These are phyloP conservation scores for Tonatia bakeri DNA, from an alignment of 2,113 vertebrate genomes.

Conservation along the genomic window DNA sequence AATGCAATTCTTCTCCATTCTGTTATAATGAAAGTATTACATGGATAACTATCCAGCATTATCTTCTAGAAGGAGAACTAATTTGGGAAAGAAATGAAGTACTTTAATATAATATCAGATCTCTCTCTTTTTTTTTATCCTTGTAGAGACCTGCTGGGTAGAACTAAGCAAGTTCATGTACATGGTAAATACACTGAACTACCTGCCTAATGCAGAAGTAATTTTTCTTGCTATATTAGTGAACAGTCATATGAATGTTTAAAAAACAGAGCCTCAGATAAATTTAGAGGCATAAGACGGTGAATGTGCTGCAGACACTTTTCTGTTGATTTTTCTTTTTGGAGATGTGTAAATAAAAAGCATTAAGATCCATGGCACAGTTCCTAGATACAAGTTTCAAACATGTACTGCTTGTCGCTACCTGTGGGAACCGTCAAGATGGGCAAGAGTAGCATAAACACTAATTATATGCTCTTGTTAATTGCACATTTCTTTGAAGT, in stretches of 20 bases:
- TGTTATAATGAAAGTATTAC: slow-evolving; percentile 82
- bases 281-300: not conserved
- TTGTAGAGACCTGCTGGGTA: slow-evolving; percentile 45
- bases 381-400: not conserved
- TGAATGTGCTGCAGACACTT: slow-evolving; percentile 31
- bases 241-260: slow-evolving; percentile 53
- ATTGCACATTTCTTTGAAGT: slow-evolving; percentile 72
- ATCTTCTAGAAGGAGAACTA: slow-evolving; percentile 77
- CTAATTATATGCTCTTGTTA: slow-evolving; percentile 57
- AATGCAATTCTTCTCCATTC: slow-evolving; percentile 79
- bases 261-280: slow-evolving; percentile 46
- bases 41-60: slow-evolving; percentile 76
- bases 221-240: slow-evolving; percentile 67
- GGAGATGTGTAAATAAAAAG: not conserved
- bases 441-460: slow-evolving; percentile 47
- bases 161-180: slow-evolving; percentile 56
- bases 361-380: not conserved
- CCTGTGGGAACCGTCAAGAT: not conserved
- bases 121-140: slow-evolving; percentile 53
- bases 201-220: slow-evolving; percentile 49
- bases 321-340: slow-evolving; percentile 41
- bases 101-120: slow-evolving; percentile 66
- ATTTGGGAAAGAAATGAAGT: slow-evolving; percentile 78
- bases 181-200: slow-evolving; percentile 56
- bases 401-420: not conserved